Base-by-base conservation (phyloP, 2,113 vertebrate genomes). In the Canis aureus region DNA sequence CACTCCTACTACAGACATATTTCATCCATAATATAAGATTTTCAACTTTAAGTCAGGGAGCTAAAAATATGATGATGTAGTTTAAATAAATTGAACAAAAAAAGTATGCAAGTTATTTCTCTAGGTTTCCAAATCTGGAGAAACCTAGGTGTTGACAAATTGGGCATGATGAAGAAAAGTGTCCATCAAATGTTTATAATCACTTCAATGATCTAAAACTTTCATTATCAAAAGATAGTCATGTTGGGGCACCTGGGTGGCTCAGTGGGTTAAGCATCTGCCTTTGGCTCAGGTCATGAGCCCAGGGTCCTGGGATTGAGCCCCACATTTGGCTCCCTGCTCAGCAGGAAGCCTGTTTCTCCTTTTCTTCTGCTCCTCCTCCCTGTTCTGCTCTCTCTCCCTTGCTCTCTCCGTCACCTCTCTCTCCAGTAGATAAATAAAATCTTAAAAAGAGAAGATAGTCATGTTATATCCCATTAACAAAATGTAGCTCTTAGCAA, bases 31-130 rank as follows among this genome's bases (percentile, higher is more conserved):
- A 62, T 43, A 51, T 76, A 88, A 51, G 1, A 79, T 80, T 88
- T 92, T 83, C 25, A 97, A 19, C 25, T 64, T 64, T 76, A 86
- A 80, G n/a, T 85, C 38, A 91, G 35, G 12, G 1, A 83, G 4
- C 35, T 84, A 49, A 80, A 94, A 81, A 82, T 3, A 49, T 32
- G 15, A 80, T 71, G n/a, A 80, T 71, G n/a, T 53, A 93, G 29
- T 88, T 84, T 78, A 93, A 76, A 57, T 49, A 69, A 51, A 59
- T 35, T 59, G 22, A 78, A 89, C 57, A 8, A 62, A 76, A 78
- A 71, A 86, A 62, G 8, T 53, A 73, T 67, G 20, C 15, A 79
- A 85, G 79, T 53, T 19, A 64, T 23, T 96, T 79, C 23, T 89
- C 19, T 62, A 64, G 16, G 20, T 87, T 74, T 88, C 84, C 59